These are phyloP conservation scores for Lasiurus cinereus DNA, from an alignment of 2,113 vertebrate species.

Conservation along the genomic window DNA sequence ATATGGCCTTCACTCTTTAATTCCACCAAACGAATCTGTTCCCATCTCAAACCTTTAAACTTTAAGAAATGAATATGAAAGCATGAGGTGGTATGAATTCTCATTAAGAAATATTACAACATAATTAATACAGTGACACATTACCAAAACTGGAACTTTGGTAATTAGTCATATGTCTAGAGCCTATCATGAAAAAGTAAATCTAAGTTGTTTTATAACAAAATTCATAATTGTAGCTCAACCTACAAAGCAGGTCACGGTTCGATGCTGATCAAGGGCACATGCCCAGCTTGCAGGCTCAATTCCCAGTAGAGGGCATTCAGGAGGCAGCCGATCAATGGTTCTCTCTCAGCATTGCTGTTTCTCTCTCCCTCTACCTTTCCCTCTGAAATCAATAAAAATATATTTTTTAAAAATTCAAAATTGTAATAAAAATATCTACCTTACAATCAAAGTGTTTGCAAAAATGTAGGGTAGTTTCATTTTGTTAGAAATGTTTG, in stretches of 20 bases:
- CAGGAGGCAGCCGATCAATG: too few relatives aligned
- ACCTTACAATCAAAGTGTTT: background rate
- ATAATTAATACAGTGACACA: background rate
- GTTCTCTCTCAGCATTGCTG: too few relatives aligned
- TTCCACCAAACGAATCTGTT: background rate
- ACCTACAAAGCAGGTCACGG: too few relatives aligned
- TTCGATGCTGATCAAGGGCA: too few relatives aligned
- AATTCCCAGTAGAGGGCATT: too few relatives aligned
- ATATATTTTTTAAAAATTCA: background rate
- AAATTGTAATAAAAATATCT: background rate
- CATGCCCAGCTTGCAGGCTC: too few relatives aligned
- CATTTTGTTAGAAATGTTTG: background rate
- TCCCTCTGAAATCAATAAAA: too few relatives aligned
- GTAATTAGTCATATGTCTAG: background rate
- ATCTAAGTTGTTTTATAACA: background rate
- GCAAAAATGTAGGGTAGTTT: background rate
- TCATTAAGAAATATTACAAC: background rate
- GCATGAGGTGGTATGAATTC: background rate
- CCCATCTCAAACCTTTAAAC: background rate
- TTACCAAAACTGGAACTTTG: background rate
- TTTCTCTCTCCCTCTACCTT: too few relatives aligned
- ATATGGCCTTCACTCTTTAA: background rate
- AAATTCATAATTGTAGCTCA: constrained; percentile 17
- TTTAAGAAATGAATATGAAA: background rate
- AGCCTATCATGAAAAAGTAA: background rate